Percentiles rank a stretch among this genome's conserved stretches.
phyloP scores from a whole-genome alignment of 2,888 invertebrate species.

The Brachylomia viminalis region DNA sequence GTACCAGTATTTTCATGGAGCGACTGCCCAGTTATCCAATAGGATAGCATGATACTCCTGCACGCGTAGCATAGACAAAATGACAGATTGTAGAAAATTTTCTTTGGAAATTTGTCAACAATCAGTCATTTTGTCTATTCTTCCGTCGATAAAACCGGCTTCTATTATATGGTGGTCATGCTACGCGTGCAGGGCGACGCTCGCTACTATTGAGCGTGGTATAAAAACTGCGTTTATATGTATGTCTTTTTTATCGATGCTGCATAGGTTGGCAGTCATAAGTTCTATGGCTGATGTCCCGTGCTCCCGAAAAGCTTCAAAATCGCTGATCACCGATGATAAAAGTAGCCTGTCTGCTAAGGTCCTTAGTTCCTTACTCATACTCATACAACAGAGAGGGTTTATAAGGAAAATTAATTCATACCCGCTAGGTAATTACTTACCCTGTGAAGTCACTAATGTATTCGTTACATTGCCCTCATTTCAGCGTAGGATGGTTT shows the following conservation, averaged over 20 bases:
- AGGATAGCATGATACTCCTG: too few relatives aligned
- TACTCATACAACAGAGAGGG: slow-evolving; percentile 20
- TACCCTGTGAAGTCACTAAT: slow-evolving; percentile 51
- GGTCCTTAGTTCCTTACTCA: not conserved
- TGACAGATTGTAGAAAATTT: too few relatives aligned
- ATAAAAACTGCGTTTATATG: not conserved
- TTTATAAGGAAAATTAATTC: slow-evolving; percentile 55
- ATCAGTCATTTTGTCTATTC: too few relatives aligned
- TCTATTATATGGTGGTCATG: too few relatives aligned
- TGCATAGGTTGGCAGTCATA: not conserved
- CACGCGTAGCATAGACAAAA: too few relatives aligned
- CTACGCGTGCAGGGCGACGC: too few relatives aligned
- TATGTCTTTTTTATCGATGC: not conserved
- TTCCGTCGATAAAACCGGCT: too few relatives aligned
- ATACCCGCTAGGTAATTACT: slow-evolving; percentile 54
- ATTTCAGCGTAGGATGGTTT: slow-evolving; percentile 39
- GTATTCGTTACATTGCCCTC: slow-evolving; percentile 50
- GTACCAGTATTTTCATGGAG: too few relatives aligned
- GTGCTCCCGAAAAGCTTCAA: not conserved
- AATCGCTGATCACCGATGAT: not conserved
- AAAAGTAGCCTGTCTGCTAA: slow-evolving; percentile 9
- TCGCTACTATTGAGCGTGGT: too few relatives aligned
- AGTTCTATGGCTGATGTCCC: not conserved
- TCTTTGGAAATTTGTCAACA: too few relatives aligned
- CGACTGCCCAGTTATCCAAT: too few relatives aligned